Evolutionary conservation across 2,113 vertebrate species (phyloP).

Genomic region (Macaca fascicularis): T2T-MFA8v1.1 NC_088376.1:186412501-186413000

Average conservation of each 20-base stretch:
- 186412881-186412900: neutral
- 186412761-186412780: neutral
- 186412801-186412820: neutral
- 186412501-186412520: neutral
- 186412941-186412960: neutral
- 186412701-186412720: conserved; percentile 36
- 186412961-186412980: neutral
- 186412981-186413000: neutral
- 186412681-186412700: neutral
- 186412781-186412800: neutral
- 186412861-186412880: neutral
- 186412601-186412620: neutral
- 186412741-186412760: neutral
- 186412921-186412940: neutral
- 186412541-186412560: neutral
- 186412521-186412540: neutral
- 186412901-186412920: neutral
- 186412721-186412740: neutral
- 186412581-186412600: conserved; percentile 23
- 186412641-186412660: conserved; percentile 15
- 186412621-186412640: neutral
- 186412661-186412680: neutral
- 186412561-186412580: neutral
- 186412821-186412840: neutral
- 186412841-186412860: neutral